Evolutionary conservation across 2,113 vertebrate genomes (phyloP), one percentile per base, ranked within the genome.

Genomic region (Cnemophilus loriae): DNA sequence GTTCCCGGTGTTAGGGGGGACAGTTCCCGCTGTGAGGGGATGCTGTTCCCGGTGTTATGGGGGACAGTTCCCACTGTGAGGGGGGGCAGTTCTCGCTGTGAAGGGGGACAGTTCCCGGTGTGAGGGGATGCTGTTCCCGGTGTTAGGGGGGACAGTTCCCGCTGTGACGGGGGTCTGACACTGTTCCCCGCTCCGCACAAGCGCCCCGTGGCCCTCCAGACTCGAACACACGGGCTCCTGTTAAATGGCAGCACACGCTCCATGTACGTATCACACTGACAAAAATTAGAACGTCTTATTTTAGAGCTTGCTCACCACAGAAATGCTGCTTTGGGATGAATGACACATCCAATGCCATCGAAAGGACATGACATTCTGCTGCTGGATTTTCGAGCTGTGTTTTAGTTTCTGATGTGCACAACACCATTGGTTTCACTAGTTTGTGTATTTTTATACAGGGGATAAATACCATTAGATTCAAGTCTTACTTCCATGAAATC

Each of bases 1-100:
- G 46, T 24, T 39, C 46, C 46, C 46, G 9, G 11, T 39, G 41
- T 1, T 0, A 9, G 1, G 20, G 8, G 9, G 1, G 3, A 3
- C 28, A 30, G 57, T 32, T 77, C 35, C 46, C 57, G 17, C 8
- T 52, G 30, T 64, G 3, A 37, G 3, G 60, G 27, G 26, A 16
- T 7, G 11, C 59, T 6, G 41, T 23, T 75, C 73, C 55, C 42
- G 16, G 4, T 20, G 41, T 26, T 13, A 7, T 1, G 42, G 16
- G 57, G 27, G 11, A 16, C 32, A 1, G 32, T 28, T 59, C 65
- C 55, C 46, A 18, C 6, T 23, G 32, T 74, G 32, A 74, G 23
- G 32, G 7, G 10, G 21, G 10, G 5, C 16, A 4, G 46, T 24
- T 39, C 46, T 35, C 46, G 9, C 9, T 39, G 41, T 1, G 1